phyloP scores from a whole-genome alignment of 2,797 vertebrate species.

The Danio aesculapii region DNA sequence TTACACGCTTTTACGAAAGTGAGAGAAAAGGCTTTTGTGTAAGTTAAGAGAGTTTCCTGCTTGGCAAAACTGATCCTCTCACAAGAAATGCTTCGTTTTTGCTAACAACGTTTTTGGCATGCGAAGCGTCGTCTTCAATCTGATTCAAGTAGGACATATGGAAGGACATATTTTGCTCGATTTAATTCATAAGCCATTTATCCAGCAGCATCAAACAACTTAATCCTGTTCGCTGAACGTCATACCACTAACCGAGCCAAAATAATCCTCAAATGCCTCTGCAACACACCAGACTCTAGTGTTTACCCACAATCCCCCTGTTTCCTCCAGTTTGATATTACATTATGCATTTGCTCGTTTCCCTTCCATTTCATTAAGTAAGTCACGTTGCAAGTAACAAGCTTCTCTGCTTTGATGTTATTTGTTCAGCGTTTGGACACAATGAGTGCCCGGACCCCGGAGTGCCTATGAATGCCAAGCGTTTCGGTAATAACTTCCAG shows the following conservation, averaged over 20 bases:
- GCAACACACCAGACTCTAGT: neutral
- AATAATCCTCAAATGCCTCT: conserved; percentile 33
- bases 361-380: conserved; percentile 22
- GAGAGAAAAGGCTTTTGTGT: too few relatives aligned
- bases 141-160: conserved; percentile 9
- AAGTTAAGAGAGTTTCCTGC: too few relatives aligned
- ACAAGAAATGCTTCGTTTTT: too few relatives aligned
- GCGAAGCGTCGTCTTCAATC: neutral
- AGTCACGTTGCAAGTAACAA: conserved; percentile 23
- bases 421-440: conserved; percentile 89
- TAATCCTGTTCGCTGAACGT: conserved; percentile 48
- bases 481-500: conserved; percentile 97
- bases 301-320: conserved; percentile 36
- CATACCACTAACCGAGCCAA: conserved; percentile 2
- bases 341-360: conserved; percentile 13
- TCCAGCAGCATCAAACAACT: conserved; percentile 47
- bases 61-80: too few relatives aligned
- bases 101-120: conserved; percentile 13
- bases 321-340: neutral
- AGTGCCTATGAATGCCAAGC: conserved; percentile 93
- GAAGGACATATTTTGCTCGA: conserved; percentile 38
- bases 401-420: conserved; percentile 10
- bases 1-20: too few relatives aligned
- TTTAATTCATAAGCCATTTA: conserved; percentile 51
- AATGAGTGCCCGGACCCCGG: conserved; percentile 98